Evolutionary conservation across 2,888 invertebrate species (phyloP).

Genomic region (Troides aeacus): DNA sequence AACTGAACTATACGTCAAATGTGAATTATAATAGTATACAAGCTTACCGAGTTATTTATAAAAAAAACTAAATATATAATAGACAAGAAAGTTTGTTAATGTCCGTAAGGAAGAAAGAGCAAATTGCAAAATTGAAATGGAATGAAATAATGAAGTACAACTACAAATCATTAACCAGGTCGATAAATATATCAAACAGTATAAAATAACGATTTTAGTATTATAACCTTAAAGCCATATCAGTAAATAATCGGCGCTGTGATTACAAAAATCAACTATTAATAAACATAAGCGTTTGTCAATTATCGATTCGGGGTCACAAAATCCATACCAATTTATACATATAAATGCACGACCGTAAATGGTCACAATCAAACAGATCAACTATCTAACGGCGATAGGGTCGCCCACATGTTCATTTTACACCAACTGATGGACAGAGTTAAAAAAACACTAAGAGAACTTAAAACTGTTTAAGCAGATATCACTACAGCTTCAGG

Average conservation of each 20-base stretch:
- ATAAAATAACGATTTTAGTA: too few relatives aligned
- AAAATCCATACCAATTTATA: constrained; percentile 5
- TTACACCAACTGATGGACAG: not conserved
- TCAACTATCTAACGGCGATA: not conserved
- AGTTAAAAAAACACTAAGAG: constrained; percentile 3
- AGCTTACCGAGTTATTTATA: too few relatives aligned
- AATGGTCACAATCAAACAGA: constrained; percentile 10
- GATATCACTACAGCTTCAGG: not conserved
- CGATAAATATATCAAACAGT: too few relatives aligned
- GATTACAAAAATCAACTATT: constrained; percentile 3
- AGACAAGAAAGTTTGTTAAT: too few relatives aligned
- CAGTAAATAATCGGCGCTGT: not conserved
- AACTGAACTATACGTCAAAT: too few relatives aligned
- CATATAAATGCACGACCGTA: constrained; percentile 12
- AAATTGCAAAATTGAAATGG: too few relatives aligned
- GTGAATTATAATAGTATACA: too few relatives aligned
- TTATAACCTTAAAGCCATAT: not conserved
- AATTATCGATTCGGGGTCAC: constrained; percentile 6
- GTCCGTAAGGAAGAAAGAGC: too few relatives aligned
- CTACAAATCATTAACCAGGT: too few relatives aligned
- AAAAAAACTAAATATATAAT: too few relatives aligned
- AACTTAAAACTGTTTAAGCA: not conserved
- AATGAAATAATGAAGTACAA: too few relatives aligned
- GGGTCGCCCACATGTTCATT: constrained; percentile 1
- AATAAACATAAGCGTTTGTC: constrained; percentile 7